phyloP scores from a whole-genome alignment of 53 echinoderm and acorn worm genomes.

The Paracentrotus lividus region DNA sequence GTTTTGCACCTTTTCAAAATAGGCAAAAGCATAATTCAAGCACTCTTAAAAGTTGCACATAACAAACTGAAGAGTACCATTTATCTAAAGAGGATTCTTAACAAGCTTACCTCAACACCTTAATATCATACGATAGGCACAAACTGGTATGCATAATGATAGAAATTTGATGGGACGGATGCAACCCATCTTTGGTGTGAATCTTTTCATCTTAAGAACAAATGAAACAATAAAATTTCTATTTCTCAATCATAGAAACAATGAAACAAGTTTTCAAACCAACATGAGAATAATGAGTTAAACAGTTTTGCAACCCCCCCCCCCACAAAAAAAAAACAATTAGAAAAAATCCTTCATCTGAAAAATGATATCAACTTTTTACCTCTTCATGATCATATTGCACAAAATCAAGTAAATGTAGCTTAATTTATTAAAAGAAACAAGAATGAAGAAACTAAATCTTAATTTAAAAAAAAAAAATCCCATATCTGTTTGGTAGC shows the following conservation, averaged over 20 bases:
- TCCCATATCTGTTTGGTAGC: too few species aligned
- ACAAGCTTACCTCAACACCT: too few species aligned
- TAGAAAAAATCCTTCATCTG: background rate
- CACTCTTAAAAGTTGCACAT: too few species aligned
- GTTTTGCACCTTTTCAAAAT: too few species aligned
- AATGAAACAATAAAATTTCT: background rate
- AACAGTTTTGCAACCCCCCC: background rate
- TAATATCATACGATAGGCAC: background rate
- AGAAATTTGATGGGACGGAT: background rate
- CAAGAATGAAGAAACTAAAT: too few species aligned
- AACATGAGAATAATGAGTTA: background rate
- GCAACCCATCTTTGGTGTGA: background rate
- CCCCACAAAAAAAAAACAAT: background rate
- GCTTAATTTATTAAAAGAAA: too few species aligned
- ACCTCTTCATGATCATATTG: conserved; percentile 26
- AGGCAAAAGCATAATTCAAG: too few species aligned
- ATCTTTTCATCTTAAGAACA: background rate
- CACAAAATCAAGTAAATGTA: conserved; percentile 16
- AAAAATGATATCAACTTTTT: too few species aligned
- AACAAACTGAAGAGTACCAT: too few species aligned
- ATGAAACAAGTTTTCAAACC: background rate
- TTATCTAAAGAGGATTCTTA: too few species aligned
- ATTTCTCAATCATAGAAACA: background rate
- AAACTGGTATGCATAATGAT: background rate
- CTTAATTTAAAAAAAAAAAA: too few species aligned